Evolutionary conservation across 2,113 vertebrate species (phyloP).

Genomic region (Myrmecobius fasciatus): DNA sequence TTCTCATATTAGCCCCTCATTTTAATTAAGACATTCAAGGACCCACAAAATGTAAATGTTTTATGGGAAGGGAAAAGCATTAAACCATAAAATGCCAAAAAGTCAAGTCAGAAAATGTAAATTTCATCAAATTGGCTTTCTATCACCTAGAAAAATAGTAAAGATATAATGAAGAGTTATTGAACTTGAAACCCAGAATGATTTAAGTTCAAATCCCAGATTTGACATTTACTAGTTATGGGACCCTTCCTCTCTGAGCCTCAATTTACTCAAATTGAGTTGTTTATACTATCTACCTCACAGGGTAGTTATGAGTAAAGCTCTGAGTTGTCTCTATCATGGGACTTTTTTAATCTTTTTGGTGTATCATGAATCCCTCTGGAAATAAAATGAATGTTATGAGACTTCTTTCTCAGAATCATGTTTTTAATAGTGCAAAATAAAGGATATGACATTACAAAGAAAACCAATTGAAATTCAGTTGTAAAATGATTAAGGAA

Average conservation of each 20-base stretch:
- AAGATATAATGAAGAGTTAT: background rate
- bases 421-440: background rate
- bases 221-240: background rate
- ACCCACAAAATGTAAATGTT: background rate
- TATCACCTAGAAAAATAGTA: background rate
- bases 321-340: background rate
- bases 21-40: background rate
- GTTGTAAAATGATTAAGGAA: background rate
- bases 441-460: background rate
- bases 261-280: background rate
- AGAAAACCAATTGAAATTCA: background rate
- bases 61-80: background rate
- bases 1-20: background rate
- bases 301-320: background rate
- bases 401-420: background rate
- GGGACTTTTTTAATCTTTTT: background rate
- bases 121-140: background rate
- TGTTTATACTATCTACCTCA: background rate
- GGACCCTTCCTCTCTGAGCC: background rate
- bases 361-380: background rate
- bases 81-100: too few relatives aligned
- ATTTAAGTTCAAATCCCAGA: background rate
- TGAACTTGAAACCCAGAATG: background rate
- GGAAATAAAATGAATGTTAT: background rate
- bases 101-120: too few relatives aligned